Evolutionary conservation across 2,888 invertebrate genomes (phyloP).

Genomic region (Synergus umbraculus): DNA sequence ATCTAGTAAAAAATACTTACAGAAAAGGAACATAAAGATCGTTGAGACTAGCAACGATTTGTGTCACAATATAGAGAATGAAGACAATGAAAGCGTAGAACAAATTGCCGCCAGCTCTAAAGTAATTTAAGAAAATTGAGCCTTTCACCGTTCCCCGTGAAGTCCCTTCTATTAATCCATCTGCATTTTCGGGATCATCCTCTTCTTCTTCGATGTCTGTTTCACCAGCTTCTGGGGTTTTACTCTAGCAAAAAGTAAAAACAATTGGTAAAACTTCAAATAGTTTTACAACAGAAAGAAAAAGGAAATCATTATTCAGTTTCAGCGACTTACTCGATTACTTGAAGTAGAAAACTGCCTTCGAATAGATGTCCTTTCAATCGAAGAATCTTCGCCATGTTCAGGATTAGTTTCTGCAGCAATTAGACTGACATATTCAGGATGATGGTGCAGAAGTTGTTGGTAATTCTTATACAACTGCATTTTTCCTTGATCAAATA

Average conservation of each 20-base stretch:
- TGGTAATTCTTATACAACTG: constrained; percentile 65
- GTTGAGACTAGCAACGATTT: constrained; percentile 81
- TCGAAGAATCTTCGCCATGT: constrained; percentile 59
- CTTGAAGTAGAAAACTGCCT: constrained; percentile 72
- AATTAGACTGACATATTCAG: constrained; percentile 68
- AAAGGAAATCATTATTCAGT: not conserved
- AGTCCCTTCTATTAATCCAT: constrained; percentile 74
- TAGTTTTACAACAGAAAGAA: not conserved
- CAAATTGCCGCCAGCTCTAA: constrained; percentile 79
- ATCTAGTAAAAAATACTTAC: constrained; percentile 59
- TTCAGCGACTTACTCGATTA: constrained; percentile 64
- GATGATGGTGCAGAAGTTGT: constrained; percentile 63
- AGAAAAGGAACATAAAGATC: constrained; percentile 83
- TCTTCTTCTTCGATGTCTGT: constrained; percentile 63
- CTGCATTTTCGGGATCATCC: constrained; percentile 63
- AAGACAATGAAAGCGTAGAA: constrained; percentile 76
- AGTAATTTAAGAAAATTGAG: constrained; percentile 77
- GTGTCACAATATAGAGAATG: constrained; percentile 79
- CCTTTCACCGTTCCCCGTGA: constrained; percentile 77
- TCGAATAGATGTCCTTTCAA: constrained; percentile 59
- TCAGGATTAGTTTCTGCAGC: constrained; percentile 65
- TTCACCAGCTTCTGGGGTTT: constrained; percentile 67
- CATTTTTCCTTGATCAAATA: constrained; percentile 71
- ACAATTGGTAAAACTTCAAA: not conserved
- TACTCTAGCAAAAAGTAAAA: constrained; percentile 64